Conservation (phyloP, 2,888 invertebrate genomes). For the Anorthoa munda region DNA sequence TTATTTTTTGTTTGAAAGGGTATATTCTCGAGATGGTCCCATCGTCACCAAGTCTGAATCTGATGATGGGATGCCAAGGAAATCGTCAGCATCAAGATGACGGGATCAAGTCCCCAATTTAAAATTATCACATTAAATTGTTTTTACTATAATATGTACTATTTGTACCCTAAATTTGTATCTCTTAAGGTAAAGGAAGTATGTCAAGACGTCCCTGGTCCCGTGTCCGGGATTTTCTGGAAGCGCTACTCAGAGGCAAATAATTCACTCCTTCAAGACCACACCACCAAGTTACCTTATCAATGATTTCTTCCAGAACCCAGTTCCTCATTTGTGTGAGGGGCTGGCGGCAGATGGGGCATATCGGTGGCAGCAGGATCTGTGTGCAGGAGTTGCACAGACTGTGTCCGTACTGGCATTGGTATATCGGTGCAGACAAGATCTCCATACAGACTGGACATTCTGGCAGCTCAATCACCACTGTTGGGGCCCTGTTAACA, state of each 20-base stretch:
- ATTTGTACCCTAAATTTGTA: too few species aligned
- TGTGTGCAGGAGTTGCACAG: conserved; percentile 82
- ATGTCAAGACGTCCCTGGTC: too few species aligned
- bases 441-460: conserved; percentile 85
- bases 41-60: too few species aligned
- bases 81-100: too few species aligned
- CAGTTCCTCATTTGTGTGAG: conserved; percentile 88
- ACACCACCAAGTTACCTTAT: conserved; percentile 72
- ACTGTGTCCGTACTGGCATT: conserved; percentile 86
- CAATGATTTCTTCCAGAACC: conserved; percentile 83
- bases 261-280: background rate
- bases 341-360: conserved; percentile 84
- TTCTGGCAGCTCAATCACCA: conserved; percentile 79
- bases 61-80: too few species aligned
- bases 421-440: conserved; percentile 84
- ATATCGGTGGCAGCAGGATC: conserved; percentile 78
- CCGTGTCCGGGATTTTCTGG: too few species aligned
- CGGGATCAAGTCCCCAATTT: too few species aligned
- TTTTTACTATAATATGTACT: too few species aligned
- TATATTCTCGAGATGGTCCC: too few species aligned
- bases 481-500: conserved; percentile 55
- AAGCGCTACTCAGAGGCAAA: background rate
- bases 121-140: too few species aligned
- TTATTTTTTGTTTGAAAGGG: too few species aligned
- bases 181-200: too few species aligned